phyloP scores from a whole-genome alignment of 2,113 vertebrate species.

The Cyprinus carpio region DNA sequence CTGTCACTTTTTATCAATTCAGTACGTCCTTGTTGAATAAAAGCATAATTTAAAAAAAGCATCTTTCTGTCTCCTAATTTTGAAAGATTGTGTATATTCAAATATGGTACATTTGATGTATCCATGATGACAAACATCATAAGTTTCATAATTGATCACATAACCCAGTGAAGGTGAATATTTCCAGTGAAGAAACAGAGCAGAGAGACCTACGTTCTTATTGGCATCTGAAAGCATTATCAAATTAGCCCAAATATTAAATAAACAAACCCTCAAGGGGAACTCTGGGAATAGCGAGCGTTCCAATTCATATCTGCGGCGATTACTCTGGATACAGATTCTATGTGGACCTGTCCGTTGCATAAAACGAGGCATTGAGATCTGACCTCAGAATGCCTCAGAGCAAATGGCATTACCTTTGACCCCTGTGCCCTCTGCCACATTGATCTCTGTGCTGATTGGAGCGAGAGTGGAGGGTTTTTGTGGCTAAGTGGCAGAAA shows the following conservation, averaged over 20 bases:
- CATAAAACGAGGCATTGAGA: conserved; percentile 46
- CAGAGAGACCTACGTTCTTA: background rate
- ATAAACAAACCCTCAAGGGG: conserved; percentile 14
- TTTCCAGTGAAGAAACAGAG: background rate
- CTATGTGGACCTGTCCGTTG: background rate
- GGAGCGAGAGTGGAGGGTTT: background rate
- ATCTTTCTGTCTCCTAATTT: background rate
- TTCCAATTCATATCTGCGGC: background rate
- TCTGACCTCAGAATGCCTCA: conserved; percentile 35
- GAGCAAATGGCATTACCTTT: conserved; percentile 44
- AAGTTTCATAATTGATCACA: background rate
- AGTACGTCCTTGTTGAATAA: background rate
- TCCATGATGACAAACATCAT: background rate
- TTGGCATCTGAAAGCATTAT: conserved; percentile 5
- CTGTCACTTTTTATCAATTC: background rate
- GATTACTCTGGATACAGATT: background rate
- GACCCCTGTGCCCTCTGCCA: conserved; percentile 38
- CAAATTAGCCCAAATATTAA: conserved; percentile 18
- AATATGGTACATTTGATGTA: background rate
- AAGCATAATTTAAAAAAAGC: background rate
- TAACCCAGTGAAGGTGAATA: background rate
- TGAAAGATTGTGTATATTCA: background rate
- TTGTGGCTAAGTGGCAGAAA: conserved; percentile 3
- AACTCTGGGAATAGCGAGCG: background rate
- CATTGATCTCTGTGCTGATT: conserved; percentile 45